phyloP scores from a whole-genome alignment of 2,888 invertebrate species.

The Apamea anceps region DNA sequence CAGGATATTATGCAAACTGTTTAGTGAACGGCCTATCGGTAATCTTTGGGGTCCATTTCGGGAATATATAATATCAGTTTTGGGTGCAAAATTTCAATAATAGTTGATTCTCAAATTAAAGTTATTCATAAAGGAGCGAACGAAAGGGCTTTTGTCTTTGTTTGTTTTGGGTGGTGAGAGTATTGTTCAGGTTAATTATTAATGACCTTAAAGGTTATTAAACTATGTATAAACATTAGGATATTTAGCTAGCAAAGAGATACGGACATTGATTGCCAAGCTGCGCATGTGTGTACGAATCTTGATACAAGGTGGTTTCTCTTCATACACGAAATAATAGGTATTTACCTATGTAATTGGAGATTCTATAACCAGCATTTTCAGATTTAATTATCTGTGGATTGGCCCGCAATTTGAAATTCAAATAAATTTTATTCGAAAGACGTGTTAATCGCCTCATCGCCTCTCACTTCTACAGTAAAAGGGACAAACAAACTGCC shows the following conservation, averaged over 20 bases:
- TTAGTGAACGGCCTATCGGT: conserved; percentile 52
- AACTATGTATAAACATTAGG: not conserved
- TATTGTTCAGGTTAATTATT: conserved; percentile 16
- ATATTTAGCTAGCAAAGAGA: not conserved
- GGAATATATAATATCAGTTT: conserved; percentile 62
- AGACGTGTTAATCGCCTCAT: no score
- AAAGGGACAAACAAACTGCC: no score
- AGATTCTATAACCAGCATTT: no score
- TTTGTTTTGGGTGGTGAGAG: not conserved
- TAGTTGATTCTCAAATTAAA: conserved; percentile 31
- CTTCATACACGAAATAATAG: no score
- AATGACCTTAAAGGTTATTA: conserved; percentile 13
- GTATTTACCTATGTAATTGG: no score
- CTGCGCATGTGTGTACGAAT: no score
- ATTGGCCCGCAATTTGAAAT: no score
- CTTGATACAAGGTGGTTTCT: no score
- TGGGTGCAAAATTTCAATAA: conserved; percentile 59
- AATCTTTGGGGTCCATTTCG: conserved; percentile 61
- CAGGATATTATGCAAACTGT: conserved; percentile 64
- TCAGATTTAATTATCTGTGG: no score
- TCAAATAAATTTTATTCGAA: no score
- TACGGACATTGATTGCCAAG: no score
- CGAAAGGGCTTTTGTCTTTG: not conserved
- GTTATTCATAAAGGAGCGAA: conserved; percentile 35
- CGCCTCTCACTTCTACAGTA: no score